Percentiles rank a stretch among this genome's conserved stretches.
Conservation (phyloP, 2,797 vertebrate genomes). For the Cheirogaleus major region DNA sequence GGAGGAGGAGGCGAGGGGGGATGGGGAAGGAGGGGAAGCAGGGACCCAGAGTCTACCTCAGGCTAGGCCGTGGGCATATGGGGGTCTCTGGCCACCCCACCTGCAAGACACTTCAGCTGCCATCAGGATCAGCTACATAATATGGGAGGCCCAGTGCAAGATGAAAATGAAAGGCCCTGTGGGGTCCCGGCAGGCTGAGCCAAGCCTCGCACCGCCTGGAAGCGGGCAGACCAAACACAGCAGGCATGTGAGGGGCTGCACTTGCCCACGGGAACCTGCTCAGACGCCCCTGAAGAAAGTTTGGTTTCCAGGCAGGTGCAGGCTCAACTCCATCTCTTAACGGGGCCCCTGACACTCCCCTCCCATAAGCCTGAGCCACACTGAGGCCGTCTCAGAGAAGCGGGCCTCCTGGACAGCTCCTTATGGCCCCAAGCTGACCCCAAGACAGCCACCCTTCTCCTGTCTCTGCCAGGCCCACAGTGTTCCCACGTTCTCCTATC, state of each 20-base stretch:
- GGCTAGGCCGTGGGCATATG: neutral
- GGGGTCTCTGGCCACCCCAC: neutral
- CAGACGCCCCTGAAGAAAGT: neutral
- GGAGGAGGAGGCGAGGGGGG: neutral
- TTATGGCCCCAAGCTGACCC: neutral
- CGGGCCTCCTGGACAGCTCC: neutral
- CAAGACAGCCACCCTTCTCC: neutral
- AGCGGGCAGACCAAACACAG: neutral
- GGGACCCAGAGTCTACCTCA: neutral
- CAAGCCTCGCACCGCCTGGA: too few relatives aligned
- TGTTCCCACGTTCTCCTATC: too few relatives aligned
- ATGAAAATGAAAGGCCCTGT: neutral
- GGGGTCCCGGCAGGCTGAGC: neutral
- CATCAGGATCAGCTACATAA: neutral
- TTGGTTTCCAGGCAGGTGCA: neutral
- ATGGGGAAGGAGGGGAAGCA: fast-evolving
- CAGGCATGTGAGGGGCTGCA: neutral
- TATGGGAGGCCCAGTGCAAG: fast-evolving
- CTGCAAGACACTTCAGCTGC: neutral
- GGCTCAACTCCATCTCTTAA: neutral
- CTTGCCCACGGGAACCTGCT: neutral
- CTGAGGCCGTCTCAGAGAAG: neutral
- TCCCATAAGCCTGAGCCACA: neutral
- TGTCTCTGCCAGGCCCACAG: too few relatives aligned
- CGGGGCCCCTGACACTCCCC: neutral